phyloP scores from a whole-genome alignment of 92 coral and sea anemone species.

The Chrysogorgia sp. region DNA sequence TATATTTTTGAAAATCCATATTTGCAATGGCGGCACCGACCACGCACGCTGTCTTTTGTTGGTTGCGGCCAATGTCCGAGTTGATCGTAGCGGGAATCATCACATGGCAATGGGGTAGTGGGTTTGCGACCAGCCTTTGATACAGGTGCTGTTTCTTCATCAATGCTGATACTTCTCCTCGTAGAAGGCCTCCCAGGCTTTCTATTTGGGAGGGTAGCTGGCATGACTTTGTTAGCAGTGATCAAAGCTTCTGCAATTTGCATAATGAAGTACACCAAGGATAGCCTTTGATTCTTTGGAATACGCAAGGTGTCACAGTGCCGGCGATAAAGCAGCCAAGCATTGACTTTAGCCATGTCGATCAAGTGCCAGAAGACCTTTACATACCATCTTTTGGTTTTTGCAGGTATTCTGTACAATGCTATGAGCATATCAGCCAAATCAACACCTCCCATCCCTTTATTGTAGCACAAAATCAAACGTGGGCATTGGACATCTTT shows the following conservation, averaged over 20 bases:
- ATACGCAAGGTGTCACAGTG: slow-evolving; percentile 1
- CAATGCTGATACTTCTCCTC: not conserved
- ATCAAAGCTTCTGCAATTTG: slow-evolving; percentile 4
- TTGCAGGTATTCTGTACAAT: slow-evolving; percentile 9
- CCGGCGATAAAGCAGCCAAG: slow-evolving; percentile 16
- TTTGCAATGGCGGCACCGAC: slow-evolving; percentile 31
- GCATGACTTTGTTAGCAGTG: not conserved
- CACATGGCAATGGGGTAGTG: not conserved
- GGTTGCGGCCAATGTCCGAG: slow-evolving; percentile 22
- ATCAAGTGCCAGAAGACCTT: slow-evolving; percentile 19
- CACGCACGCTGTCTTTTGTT: not conserved
- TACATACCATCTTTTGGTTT: slow-evolving; percentile 20
- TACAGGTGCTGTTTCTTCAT: not conserved
- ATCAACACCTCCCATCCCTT: too few species aligned
- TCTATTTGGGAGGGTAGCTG: not conserved
- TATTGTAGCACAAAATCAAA: slow-evolving; percentile 21
- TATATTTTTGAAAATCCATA: not conserved
- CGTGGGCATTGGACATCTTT: slow-evolving; percentile 26
- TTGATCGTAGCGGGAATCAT: slow-evolving; percentile 4
- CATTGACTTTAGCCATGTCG: too few species aligned
- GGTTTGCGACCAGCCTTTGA: slow-evolving; percentile 17
- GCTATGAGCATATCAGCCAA: slow-evolving; percentile 16
- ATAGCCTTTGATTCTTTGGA: not conserved
- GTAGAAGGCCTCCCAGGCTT: slow-evolving; percentile 20
- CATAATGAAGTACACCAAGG: not conserved